phyloP scores from a whole-genome alignment of 2,797 vertebrate species.

The Pempheris klunzingeri region DNA sequence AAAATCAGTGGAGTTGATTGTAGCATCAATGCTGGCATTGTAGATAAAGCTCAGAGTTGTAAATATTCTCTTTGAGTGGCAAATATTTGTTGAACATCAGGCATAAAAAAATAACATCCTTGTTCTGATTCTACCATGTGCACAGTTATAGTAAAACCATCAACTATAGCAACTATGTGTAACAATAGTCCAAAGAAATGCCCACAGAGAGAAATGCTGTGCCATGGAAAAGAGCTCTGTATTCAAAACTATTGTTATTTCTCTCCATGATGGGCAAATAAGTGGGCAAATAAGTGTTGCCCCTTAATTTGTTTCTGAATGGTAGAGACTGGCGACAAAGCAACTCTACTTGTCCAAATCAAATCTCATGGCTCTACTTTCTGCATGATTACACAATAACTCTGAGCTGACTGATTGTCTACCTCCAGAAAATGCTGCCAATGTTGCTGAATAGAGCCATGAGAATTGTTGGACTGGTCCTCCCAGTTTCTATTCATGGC shows the following conservation, averaged over 20 bases:
- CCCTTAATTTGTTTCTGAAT: slow-evolving; percentile 78
- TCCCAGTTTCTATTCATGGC: slow-evolving; percentile 67
- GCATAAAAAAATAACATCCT: neutral
- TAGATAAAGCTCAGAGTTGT: slow-evolving; percentile 47
- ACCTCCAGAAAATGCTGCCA: slow-evolving; percentile 71
- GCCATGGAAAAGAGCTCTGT: slow-evolving; percentile 50
- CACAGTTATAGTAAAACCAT: neutral
- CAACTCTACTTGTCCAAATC: slow-evolving; percentile 72
- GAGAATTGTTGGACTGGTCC: slow-evolving; percentile 62
- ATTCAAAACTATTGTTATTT: slow-evolving; percentile 58
- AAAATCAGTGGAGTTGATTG: slow-evolving; percentile 42
- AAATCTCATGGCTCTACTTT: slow-evolving; percentile 77
- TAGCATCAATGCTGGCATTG: slow-evolving; percentile 11
- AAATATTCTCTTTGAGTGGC: slow-evolving; percentile 7
- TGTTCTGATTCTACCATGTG: neutral
- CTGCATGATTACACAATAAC: slow-evolving; percentile 81
- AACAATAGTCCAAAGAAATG: slow-evolving; percentile 35
- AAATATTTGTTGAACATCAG: slow-evolving; percentile 5
- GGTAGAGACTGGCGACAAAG: slow-evolving; percentile 69
- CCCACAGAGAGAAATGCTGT: slow-evolving; percentile 26
- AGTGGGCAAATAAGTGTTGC: slow-evolving; percentile 70
- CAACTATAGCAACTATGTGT: slow-evolving; percentile 12
- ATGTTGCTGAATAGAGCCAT: slow-evolving; percentile 62
- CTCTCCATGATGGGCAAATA: slow-evolving; percentile 63
- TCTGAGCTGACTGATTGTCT: slow-evolving; percentile 71